These are phyloP conservation scores for Pinna nobilis DNA, from an alignment of 1,140 invertebrate species.

Conservation along the genomic window DNA sequence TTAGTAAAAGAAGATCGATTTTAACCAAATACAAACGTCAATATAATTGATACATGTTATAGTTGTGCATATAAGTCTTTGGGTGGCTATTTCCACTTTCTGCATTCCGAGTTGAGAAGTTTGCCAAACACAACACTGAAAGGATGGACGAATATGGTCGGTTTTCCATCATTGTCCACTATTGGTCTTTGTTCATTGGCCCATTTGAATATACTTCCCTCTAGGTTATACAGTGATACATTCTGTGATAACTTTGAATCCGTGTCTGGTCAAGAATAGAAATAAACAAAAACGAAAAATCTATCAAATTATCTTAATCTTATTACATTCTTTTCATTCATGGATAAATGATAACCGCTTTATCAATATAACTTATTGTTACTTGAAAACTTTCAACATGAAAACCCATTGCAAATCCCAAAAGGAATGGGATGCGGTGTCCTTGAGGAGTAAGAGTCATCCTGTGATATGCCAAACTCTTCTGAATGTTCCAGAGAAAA, in stretches of 20 bases:
- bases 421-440: too few species aligned
- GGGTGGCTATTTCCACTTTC: too few species aligned
- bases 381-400: neutral
- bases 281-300: neutral
- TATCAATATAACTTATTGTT: neutral
- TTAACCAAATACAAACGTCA: too few species aligned
- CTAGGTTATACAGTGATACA: constrained; percentile 50
- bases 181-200: constrained; percentile 67
- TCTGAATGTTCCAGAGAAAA: too few species aligned
- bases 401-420: neutral
- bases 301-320: neutral
- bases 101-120: constrained; percentile 53
- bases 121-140: constrained; percentile 63
- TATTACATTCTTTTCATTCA: neutral
- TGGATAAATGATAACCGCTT: neutral
- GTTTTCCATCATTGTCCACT: constrained; percentile 50
- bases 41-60: too few species aligned
- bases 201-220: constrained; percentile 71
- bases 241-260: neutral
- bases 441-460: too few species aligned
- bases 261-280: neutral
- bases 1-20: too few species aligned
- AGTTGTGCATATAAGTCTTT: too few species aligned
- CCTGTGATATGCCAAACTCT: too few species aligned
- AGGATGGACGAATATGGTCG: constrained; percentile 63